A percentile compares a stretch with the other conserved stretches of the same genome.
Evolutionary conservation across 2,888 invertebrate species (phyloP).

Genomic region (Timandra comae): DNA sequence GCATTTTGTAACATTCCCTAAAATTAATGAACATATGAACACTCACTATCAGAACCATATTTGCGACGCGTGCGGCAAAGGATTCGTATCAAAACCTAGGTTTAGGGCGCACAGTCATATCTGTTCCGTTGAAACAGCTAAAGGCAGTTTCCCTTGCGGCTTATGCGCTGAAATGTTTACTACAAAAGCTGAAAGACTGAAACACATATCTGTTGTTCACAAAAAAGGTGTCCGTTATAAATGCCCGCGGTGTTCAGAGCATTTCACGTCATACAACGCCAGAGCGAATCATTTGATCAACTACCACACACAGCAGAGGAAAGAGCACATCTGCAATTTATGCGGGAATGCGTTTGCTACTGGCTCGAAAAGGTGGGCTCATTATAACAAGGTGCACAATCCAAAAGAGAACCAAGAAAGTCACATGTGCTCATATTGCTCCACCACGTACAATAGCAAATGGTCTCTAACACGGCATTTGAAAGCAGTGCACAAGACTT

Average conservation of each 20-base stretch:
- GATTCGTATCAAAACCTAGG: constrained; percentile 56
- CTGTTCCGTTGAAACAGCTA: constrained; percentile 32
- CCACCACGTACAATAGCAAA: constrained; percentile 37
- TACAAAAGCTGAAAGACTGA: constrained; percentile 49
- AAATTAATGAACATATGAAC: constrained; percentile 65
- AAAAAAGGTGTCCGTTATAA: constrained; percentile 53
- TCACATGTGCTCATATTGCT: constrained; percentile 42
- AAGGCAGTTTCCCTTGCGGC: constrained; percentile 55
- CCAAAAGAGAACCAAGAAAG: constrained; percentile 28
- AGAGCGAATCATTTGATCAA: constrained; percentile 56
- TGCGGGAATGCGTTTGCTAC: constrained; percentile 51
- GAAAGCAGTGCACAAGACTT: constrained; percentile 13
- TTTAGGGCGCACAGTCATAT: constrained; percentile 59
- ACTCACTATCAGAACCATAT: constrained; percentile 60
- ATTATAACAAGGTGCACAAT: constrained; percentile 41
- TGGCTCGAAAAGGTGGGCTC: constrained; percentile 50
- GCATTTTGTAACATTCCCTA: constrained; percentile 43
- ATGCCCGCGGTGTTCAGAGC: constrained; percentile 57
- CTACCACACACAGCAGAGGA: constrained; percentile 42
- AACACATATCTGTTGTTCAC: constrained; percentile 50
- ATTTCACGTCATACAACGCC: constrained; percentile 52
- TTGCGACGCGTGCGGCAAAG: constrained; percentile 63
- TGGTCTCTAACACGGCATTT: constrained; percentile 44
- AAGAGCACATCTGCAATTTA: constrained; percentile 40
- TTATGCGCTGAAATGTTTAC: constrained; percentile 47